These are phyloP conservation scores for Fragum sueziense DNA, from an alignment of 2,888 invertebrate genomes.

Conservation along the genomic window DNA sequence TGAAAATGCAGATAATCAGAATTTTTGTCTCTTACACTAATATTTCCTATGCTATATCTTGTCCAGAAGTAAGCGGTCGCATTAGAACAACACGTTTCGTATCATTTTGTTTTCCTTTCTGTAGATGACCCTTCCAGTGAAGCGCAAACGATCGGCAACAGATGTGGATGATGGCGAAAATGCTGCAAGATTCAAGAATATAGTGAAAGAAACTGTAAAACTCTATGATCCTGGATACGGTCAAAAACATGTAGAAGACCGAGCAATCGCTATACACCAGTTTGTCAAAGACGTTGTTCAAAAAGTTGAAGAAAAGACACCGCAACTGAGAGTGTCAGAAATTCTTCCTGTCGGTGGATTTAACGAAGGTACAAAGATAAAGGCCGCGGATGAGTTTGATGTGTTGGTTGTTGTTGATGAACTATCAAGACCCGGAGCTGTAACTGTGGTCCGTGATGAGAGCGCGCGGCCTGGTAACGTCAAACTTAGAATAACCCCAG, in stretches of 20 bases:
- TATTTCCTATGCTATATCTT: too few relatives aligned
- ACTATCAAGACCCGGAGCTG: constrained; percentile 5
- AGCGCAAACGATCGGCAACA: not conserved
- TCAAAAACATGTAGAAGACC: not conserved
- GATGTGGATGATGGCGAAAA: not conserved
- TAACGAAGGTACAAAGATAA: constrained; percentile 15
- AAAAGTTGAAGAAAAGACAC: not conserved
- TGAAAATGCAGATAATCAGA: too few relatives aligned
- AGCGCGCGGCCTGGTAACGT: not conserved
- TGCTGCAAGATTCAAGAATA: not conserved
- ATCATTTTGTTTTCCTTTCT: not conserved
- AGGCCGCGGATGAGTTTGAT: constrained; percentile 13
- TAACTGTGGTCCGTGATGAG: not conserved
- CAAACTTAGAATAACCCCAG: not conserved
- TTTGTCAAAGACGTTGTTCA: constrained; percentile 4
- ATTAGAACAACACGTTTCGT: too few relatives aligned
- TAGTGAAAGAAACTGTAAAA: not conserved
- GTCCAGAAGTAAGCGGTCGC: too few relatives aligned
- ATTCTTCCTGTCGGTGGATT: constrained; percentile 3
- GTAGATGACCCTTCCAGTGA: not conserved
- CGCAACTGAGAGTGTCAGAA: constrained; percentile 20
- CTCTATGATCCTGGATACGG: not conserved
- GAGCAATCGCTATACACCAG: not conserved
- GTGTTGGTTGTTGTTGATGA: constrained; percentile 7
- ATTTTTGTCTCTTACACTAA: too few relatives aligned